Evolutionary conservation across 1,140 invertebrate species (phyloP), one percentile per base, ranked within the genome.

Genomic region (Calycopis cecrops): DNA sequence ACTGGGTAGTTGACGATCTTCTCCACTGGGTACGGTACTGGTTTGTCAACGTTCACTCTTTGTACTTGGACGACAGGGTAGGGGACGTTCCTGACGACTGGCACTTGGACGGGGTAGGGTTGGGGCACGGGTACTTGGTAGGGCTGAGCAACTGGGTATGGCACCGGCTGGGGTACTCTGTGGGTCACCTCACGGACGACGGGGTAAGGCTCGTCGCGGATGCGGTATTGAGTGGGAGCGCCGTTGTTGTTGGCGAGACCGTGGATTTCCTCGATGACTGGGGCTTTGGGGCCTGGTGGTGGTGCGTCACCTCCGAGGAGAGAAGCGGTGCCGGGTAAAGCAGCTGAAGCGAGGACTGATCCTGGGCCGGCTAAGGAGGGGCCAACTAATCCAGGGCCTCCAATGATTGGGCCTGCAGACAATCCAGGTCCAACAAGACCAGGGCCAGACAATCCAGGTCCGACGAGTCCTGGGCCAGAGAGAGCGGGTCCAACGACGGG

Each of bases 51-150:
- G 48, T 78, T 79, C 7, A 87, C 80, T 14, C 84, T 76, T 53
- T 86, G 81, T 28, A 85, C 82, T 61, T 82, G 78, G 8, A 87
- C 76, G 1, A 88, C 81, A 16, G 86, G 85, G 0, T 88, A 78
- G 7, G 85, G 84, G 0, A 83, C 67, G 18, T 83, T 85, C 40
- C 68, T 81, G 4, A 83, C 71, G 1, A 82, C 68, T 21, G 87
- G 87, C 0, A 88, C 84, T 66, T 85, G 69, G 0, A 88, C 81
- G 4, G 86, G 84, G 69, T 87, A 87, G 8, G 86, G 87, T 44
- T 88, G 86, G 0, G 86, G 81, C 0, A 88, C 78, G 12, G 83
- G 85, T 0, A 88, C 70, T 17, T 74, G 65, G 7, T 85, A 80
- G 10, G 72, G 71, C 17, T 86, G 79, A 4, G 81, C 82, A 3